These are phyloP conservation scores for Crotalus horridus DNA, from an alignment of 2,113 vertebrate species.

Conservation along the genomic window DNA sequence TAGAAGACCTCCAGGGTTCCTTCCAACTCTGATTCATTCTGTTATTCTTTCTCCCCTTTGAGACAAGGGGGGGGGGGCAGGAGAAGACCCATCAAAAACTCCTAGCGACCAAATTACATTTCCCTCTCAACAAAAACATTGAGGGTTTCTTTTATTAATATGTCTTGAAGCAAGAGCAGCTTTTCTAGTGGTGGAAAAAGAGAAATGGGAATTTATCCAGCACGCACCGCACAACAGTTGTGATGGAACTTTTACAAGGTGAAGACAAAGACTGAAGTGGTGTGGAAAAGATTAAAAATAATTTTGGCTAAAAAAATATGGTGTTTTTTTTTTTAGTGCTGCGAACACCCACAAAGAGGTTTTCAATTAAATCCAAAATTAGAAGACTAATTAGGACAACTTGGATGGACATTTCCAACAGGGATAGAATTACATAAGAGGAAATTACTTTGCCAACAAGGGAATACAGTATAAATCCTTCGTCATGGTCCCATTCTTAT, in stretches of 20 bases:
- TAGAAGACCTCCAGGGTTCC: too few species aligned
- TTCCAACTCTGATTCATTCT: too few species aligned
- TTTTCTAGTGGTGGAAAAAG: not conserved
- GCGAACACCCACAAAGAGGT: slow-evolving; percentile 44
- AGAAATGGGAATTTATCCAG: not conserved
- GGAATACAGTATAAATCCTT: not conserved
- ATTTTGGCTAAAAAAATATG: not conserved
- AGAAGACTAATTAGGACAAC: slow-evolving; percentile 42
- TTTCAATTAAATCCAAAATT: slow-evolving; percentile 62
- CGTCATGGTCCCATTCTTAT: not conserved
- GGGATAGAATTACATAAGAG: slow-evolving; percentile 24
- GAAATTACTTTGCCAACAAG: slow-evolving; percentile 14
- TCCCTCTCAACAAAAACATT: not conserved
- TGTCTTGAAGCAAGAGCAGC: not conserved
- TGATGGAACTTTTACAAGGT: slow-evolving; percentile 39
- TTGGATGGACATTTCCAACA: slow-evolving; percentile 52
- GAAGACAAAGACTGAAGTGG: not conserved
- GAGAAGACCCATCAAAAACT: not conserved
- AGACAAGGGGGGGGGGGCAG: too few species aligned
- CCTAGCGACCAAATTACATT: not conserved
- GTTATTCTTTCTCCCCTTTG: not conserved
- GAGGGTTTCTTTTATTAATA: not conserved
- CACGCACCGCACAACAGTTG: not conserved
- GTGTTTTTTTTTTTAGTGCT: slow-evolving; percentile 33
- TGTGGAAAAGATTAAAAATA: not conserved